phyloP scores from a whole-genome alignment of 2,797 vertebrate species.

The Siniperca scherzeri region DNA sequence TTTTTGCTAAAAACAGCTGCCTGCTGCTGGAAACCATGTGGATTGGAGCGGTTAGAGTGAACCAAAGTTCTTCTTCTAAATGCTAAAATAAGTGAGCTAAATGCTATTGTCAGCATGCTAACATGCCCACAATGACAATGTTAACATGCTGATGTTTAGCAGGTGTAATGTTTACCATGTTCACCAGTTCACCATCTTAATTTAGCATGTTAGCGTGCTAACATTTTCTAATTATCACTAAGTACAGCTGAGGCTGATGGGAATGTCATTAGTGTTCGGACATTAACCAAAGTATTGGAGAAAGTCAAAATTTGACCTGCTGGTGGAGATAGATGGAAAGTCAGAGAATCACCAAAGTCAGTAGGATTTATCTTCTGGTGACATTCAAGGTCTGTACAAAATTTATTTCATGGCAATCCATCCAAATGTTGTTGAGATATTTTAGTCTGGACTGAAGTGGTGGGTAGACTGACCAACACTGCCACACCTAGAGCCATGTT shows the following conservation, averaged over 20 bases:
- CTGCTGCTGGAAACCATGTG: no score
- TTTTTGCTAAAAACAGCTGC: no score
- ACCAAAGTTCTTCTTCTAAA: background rate
- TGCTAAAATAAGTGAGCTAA: background rate
- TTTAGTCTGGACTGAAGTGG: no score
- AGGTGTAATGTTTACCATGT: background rate
- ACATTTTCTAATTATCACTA: background rate
- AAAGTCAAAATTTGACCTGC: background rate
- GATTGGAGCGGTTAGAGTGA: no score
- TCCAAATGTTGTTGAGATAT: no score
- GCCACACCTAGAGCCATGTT: background rate
- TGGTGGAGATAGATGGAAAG: background rate
- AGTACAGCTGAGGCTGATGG: conserved; percentile 8
- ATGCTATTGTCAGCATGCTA: background rate
- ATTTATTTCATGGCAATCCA: accelerated
- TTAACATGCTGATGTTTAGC: background rate
- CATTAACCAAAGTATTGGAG: background rate
- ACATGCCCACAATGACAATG: no score
- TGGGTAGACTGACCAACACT: no score
- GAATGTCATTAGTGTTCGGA: background rate
- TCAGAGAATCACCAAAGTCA: no score
- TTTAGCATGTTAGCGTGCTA: background rate
- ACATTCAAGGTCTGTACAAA: background rate
- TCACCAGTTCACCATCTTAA: no score
- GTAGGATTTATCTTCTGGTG: background rate